These are phyloP conservation scores for Ectropis grisescens DNA, from an alignment of 1,140 invertebrate species.

Conservation along the genomic window DNA sequence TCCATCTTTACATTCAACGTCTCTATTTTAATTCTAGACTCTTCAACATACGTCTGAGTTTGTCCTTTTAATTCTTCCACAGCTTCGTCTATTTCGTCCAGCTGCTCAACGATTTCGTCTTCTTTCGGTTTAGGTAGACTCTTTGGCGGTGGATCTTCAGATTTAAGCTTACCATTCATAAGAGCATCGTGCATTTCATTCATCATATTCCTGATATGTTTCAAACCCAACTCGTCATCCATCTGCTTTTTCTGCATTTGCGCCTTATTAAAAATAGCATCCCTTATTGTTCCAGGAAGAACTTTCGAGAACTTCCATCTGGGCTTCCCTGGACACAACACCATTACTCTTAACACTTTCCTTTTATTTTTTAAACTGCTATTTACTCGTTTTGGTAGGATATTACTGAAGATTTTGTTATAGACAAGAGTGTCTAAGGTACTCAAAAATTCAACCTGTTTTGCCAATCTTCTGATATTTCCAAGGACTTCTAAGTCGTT, in stretches of 20 bases:
- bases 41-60: constrained; percentile 21
- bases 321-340: constrained; percentile 36
- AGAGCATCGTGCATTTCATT: constrained; percentile 40
- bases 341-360: constrained; percentile 26
- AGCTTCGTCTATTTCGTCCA: constrained; percentile 26
- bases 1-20: constrained; percentile 44
- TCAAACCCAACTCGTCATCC: constrained; percentile 29
- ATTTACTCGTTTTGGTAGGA: constrained; percentile 32
- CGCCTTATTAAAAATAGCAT: constrained; percentile 48
- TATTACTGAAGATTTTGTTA: constrained; percentile 33
- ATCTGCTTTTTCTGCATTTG: constrained; percentile 36
- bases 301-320: constrained; percentile 20
- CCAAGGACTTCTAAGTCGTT: constrained; percentile 71
- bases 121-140: constrained; percentile 4
- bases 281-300: constrained; percentile 9
- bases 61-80: constrained; percentile 31
- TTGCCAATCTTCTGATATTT: constrained; percentile 54
- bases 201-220: constrained; percentile 31
- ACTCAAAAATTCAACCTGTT: constrained; percentile 62
- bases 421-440: constrained; percentile 53
- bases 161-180: constrained; percentile 8
- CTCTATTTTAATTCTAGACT: constrained; percentile 29
- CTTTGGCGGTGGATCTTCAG: not conserved
- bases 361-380: constrained; percentile 33
- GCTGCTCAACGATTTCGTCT: constrained; percentile 4